These are phyloP conservation scores for Biston betularia DNA, from an alignment of 2,888 invertebrate genomes.

Conservation along the genomic window DNA sequence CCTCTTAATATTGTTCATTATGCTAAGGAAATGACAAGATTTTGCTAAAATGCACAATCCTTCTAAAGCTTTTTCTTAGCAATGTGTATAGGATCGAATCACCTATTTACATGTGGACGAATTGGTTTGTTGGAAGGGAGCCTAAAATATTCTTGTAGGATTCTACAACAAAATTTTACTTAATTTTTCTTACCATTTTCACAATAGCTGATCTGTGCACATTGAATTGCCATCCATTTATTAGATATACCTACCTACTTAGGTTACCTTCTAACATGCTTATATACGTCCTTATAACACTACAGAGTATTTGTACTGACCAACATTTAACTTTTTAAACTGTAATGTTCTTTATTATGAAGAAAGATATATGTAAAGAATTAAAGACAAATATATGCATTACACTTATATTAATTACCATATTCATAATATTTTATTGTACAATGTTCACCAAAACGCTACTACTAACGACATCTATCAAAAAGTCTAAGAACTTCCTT, in stretches of 20 bases:
- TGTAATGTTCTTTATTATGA: not conserved
- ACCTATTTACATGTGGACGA: not conserved
- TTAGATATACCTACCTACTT: not conserved
- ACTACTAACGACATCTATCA: conserved; percentile 47
- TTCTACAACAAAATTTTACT: conserved; percentile 9
- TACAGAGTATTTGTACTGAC: not conserved
- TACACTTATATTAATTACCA: not conserved
- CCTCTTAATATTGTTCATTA: conserved; percentile 83
- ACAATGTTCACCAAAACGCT: not conserved
- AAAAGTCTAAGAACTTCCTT: conserved; percentile 39
- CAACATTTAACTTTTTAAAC: not conserved
- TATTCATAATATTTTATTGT: too few species aligned
- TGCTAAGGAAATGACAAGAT: conserved; percentile 78
- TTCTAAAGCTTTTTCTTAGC: conserved; percentile 56
- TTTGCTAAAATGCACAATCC: conserved; percentile 75
- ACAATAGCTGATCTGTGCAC: not conserved
- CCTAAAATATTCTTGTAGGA: not conserved
- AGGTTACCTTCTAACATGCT: not conserved
- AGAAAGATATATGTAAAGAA: not conserved
- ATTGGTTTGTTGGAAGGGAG: conserved; percentile 16
- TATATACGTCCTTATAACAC: not conserved
- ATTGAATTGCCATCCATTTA: too few species aligned
- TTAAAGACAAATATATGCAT: too few species aligned
- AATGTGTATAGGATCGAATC: conserved; percentile 15
- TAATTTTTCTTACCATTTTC: not conserved